These are phyloP conservation scores for Cichladusa arquata DNA, from an alignment of 2,113 vertebrate species.

Conservation along the genomic window DNA sequence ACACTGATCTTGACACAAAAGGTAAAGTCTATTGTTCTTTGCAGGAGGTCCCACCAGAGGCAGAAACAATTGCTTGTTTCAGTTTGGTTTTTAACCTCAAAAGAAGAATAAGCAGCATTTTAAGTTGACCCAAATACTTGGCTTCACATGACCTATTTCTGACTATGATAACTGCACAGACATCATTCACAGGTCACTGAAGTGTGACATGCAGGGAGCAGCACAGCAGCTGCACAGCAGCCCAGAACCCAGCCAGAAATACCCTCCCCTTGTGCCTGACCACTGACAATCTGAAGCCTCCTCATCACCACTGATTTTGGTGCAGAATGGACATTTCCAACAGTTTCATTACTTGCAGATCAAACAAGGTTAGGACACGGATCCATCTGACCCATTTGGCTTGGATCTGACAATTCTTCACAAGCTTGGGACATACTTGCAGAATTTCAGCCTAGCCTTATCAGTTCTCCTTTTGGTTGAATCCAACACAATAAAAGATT, in stretches of 20 bases:
- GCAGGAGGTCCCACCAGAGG: not conserved
- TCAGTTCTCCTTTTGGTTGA: not conserved
- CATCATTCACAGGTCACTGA: not conserved
- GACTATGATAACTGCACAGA: not conserved
- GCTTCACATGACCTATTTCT: not conserved
- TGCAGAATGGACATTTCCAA: not conserved
- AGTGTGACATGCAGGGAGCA: not conserved
- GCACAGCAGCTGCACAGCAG: not conserved
- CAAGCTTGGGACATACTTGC: not conserved
- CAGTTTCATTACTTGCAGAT: not conserved
- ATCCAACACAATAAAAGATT: not conserved
- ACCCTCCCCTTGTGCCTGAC: not conserved
- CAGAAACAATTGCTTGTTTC: not conserved
- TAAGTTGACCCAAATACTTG: not conserved
- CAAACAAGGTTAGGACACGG: not conserved
- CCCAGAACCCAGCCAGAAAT: not conserved
- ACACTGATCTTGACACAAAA: not conserved
- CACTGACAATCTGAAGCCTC: not conserved
- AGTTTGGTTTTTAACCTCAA: not conserved
- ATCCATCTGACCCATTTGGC: rapidly evolving
- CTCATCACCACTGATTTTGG: not conserved
- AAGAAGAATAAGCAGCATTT: not conserved
- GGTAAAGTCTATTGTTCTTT: not conserved
- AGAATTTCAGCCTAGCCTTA: not conserved
- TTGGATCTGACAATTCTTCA: not conserved